Evolutionary conservation across 1,140 invertebrate genomes (phyloP).

Genomic region (Sitodiplosis mosellana): DNA sequence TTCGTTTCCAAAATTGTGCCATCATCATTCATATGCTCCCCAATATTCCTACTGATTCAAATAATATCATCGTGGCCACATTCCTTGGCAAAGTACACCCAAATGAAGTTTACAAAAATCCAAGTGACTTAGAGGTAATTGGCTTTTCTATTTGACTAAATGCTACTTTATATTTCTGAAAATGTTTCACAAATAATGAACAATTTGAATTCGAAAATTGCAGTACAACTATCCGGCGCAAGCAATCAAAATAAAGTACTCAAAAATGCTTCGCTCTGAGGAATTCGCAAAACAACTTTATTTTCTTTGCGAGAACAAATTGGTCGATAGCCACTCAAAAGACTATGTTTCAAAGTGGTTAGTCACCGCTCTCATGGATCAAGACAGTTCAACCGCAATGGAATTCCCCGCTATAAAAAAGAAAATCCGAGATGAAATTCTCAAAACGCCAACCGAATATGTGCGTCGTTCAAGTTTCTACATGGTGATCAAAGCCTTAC

Average conservation of each 20-base stretch:
- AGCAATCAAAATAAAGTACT: not conserved
- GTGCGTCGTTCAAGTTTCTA: not conserved
- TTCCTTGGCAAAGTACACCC: not conserved
- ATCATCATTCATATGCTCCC: not conserved
- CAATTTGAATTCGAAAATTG: not conserved
- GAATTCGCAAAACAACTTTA: not conserved
- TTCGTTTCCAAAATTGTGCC: not conserved
- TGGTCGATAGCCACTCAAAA: not conserved
- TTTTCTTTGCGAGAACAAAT: not conserved
- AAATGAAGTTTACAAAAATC: not conserved
- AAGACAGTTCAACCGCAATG: not conserved
- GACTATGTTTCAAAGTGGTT: not conserved
- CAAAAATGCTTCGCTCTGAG: not conserved
- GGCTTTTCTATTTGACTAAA: too few relatives aligned
- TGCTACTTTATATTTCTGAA: too few relatives aligned
- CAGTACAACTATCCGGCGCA: not conserved
- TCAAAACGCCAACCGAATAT: not conserved
- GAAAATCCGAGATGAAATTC: not conserved
- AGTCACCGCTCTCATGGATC: not conserved
- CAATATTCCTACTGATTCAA: not conserved
- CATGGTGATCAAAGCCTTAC: not conserved
- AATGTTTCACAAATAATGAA: too few relatives aligned
- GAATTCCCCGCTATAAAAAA: not conserved
- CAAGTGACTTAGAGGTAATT: not conserved
- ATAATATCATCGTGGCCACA: not conserved